These are phyloP conservation scores for Diarsia mendica DNA, from an alignment of 2,888 invertebrate species.

Conservation along the genomic window DNA sequence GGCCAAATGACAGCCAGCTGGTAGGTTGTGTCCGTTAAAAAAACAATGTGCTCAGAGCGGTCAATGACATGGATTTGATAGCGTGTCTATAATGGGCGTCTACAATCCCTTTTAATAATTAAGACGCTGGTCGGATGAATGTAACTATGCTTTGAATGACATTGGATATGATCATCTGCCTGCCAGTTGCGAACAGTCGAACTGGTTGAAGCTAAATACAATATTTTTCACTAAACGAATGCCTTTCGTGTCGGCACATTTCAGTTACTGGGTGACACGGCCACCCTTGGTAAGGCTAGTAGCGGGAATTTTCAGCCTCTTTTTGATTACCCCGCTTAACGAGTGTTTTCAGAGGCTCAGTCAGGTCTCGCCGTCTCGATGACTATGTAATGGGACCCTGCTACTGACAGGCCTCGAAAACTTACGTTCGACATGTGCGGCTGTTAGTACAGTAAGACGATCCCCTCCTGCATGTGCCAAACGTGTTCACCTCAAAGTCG, in stretches of 20 bases:
- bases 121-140: neutral
- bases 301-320: too few species aligned
- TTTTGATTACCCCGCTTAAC: neutral
- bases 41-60: neutral
- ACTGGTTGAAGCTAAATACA: neutral
- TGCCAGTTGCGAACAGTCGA: too few species aligned
- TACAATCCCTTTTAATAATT: neutral
- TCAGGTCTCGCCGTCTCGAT: neutral
- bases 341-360: neutral
- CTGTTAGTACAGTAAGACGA: neutral
- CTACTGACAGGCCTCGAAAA: neutral
- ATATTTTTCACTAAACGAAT: neutral
- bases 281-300: too few species aligned
- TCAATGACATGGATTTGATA: neutral
- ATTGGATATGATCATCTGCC: too few species aligned
- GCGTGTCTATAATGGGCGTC: neutral
- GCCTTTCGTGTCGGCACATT: too few species aligned
- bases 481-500: constrained; percentile 73
- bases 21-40: neutral
- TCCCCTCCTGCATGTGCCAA: neutral
- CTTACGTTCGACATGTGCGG: neutral
- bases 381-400: neutral
- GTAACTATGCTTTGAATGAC: neutral
- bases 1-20: neutral
- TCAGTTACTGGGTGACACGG: neutral